Evolutionary conservation across 2,113 vertebrate species (phyloP).

Genomic region (Tretioscincus oriximinensis): DNA sequence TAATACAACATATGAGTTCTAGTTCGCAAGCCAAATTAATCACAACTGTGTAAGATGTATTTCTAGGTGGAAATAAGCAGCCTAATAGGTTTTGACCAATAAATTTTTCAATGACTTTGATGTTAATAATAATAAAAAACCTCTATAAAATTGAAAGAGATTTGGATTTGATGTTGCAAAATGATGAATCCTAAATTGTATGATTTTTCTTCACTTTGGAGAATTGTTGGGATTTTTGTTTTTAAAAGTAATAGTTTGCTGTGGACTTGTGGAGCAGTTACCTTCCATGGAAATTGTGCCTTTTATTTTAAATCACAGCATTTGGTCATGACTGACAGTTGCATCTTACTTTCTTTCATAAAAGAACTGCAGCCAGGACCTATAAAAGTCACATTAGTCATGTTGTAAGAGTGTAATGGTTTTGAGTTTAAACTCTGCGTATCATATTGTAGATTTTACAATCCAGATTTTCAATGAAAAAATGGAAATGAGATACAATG

Average conservation of each 20-base stretch:
- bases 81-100: no score
- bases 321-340: slow-evolving; percentile 51
- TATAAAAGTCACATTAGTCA: slow-evolving; percentile 69
- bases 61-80: no score
- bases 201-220: not conserved
- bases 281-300: slow-evolving; percentile 33
- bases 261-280: not conserved
- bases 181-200: no score
- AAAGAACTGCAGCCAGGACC: slow-evolving; percentile 63
- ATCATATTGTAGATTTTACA: slow-evolving; percentile 66
- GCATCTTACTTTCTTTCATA: slow-evolving; percentile 56
- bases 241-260: slow-evolving; percentile 7
- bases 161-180: no score
- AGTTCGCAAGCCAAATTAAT: no score
- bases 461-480: slow-evolving; percentile 63
- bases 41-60: no score
- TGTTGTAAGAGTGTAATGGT: slow-evolving; percentile 64
- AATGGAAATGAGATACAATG: slow-evolving; percentile 64
- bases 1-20: no score
- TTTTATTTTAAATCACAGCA: slow-evolving; percentile 52
- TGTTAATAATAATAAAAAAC: no score
- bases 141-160: no score
- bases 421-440: slow-evolving; percentile 49
- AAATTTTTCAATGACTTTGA: no score
- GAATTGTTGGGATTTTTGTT: slow-evolving; percentile 15